Evolutionary conservation across 2,888 invertebrate species (phyloP).

Genomic region (Rhyacophila evoluta): DNA sequence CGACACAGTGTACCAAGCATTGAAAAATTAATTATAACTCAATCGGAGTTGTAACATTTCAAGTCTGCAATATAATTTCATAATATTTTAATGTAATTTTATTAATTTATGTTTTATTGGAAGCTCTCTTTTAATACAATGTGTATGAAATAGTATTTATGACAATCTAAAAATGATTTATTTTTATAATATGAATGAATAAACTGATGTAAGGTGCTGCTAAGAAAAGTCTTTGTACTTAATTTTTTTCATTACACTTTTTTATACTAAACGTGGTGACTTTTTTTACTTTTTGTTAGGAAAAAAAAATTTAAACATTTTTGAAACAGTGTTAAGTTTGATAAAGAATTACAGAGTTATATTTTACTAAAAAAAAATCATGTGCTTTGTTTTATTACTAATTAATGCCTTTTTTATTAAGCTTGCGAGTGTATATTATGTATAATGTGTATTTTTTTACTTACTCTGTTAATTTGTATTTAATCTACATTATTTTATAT

Average conservation of each 20-base stretch:
- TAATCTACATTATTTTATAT: constrained; percentile 5
- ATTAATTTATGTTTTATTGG: neutral
- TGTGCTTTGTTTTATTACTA: constrained; percentile 26
- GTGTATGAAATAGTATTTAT: neutral
- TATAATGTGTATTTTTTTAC: constrained; percentile 26
- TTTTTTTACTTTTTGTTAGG: constrained; percentile 2
- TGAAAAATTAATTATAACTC: no score
- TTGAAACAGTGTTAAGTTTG: constrained; percentile 29
- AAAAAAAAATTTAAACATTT: constrained; percentile 13
- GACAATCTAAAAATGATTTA: neutral
- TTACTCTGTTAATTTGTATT: constrained; percentile 16
- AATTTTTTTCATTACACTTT: constrained; percentile 14
- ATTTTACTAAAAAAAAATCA: constrained; percentile 32
- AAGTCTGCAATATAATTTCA: neutral
- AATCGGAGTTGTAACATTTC: no score
- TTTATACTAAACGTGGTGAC: neutral
- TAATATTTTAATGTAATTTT: no score
- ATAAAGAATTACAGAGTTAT: constrained; percentile 27
- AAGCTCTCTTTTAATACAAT: neutral
- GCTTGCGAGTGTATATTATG: constrained; percentile 32
- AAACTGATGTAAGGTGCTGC: constrained; percentile 9
- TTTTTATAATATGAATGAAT: constrained; percentile 2
- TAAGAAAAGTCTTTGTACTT: neutral
- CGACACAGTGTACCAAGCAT: no score
- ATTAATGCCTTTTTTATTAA: constrained; percentile 30